A percentile compares a stretch with the other conserved stretches of the same genome.
Conservation (phyloP, 2,888 invertebrate species). For the Amblyjoppa fuscipennis region DNA sequence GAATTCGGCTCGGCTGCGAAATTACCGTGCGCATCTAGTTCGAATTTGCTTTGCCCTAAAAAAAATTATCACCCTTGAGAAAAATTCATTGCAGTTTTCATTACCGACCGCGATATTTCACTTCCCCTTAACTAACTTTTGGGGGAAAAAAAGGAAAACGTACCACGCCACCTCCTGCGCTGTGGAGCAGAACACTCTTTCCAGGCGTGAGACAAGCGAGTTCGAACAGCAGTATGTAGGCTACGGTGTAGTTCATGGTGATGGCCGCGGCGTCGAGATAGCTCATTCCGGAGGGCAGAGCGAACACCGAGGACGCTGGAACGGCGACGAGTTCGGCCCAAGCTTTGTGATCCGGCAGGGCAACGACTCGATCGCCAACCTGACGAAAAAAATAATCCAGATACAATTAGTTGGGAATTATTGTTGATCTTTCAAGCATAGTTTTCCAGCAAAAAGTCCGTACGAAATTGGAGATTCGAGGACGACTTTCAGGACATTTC, state of each 20-base stretch:
- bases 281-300: slow-evolving; percentile 91
- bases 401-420: background rate
- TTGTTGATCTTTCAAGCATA: background rate
- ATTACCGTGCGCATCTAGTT: too few relatives aligned
- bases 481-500: too few relatives aligned
- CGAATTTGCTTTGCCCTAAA: too few relatives aligned
- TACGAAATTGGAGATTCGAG: too few relatives aligned
- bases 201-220: slow-evolving; percentile 92
- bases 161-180: slow-evolving; percentile 95
- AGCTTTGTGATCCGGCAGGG: slow-evolving; percentile 93
- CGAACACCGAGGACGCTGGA: slow-evolving; percentile 93
- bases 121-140: background rate
- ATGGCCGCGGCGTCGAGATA: slow-evolving; percentile 93
- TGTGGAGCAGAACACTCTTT: slow-evolving; percentile 93
- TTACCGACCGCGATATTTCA: too few relatives aligned
- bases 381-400: slow-evolving; percentile 63
- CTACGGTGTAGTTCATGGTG: slow-evolving; percentile 94
- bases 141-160: slow-evolving; percentile 81
- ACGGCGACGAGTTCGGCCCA: slow-evolving; percentile 95
- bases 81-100: too few relatives aligned
- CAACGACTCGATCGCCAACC: slow-evolving; percentile 94
- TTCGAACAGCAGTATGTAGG: slow-evolving; percentile 94
- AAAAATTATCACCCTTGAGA: too few relatives aligned
- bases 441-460: too few relatives aligned
- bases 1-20: too few relatives aligned